Conservation (phyloP, 2,113 vertebrate species). For the Myotis lucifugus region DNA sequence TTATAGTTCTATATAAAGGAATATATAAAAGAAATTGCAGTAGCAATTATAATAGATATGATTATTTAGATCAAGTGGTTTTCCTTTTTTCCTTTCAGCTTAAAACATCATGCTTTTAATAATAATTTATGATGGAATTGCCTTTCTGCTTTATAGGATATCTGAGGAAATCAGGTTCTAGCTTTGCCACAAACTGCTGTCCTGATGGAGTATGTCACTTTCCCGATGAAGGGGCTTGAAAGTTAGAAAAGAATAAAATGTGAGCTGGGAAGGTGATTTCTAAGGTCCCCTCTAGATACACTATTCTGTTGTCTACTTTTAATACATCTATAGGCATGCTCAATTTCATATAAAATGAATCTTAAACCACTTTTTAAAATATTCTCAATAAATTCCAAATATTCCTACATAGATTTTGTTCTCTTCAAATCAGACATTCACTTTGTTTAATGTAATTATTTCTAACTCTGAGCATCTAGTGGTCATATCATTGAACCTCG, state of each 20-base stretch:
- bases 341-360: slow-evolving; percentile 54
- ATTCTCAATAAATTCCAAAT: slow-evolving; percentile 33
- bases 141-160: slow-evolving; percentile 15
- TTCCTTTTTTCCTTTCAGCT: slow-evolving; percentile 33
- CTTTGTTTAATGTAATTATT: slow-evolving; percentile 36
- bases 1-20: slow-evolving; percentile 27
- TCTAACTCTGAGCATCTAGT: slow-evolving; percentile 45
- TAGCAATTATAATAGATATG: neutral
- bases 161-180: slow-evolving; percentile 25
- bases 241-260: slow-evolving; percentile 35
- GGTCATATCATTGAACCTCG: neutral
- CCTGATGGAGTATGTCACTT: slow-evolving; percentile 7
- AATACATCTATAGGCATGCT: slow-evolving; percentile 42
- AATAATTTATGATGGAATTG: neutral
- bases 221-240: neutral
- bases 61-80: slow-evolving; percentile 2
- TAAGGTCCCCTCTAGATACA: neutral
- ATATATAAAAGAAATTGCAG: neutral
- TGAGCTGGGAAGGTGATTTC: slow-evolving; percentile 17
- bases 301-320: slow-evolving; percentile 12
- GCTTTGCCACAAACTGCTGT: neutral
- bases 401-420: slow-evolving; percentile 43
- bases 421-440: neutral
- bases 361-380: slow-evolving; percentile 26
- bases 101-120: slow-evolving; percentile 36